Evolutionary conservation across 2,888 invertebrate genomes (phyloP).

Genomic region (Epistrophella euchroma): DNA sequence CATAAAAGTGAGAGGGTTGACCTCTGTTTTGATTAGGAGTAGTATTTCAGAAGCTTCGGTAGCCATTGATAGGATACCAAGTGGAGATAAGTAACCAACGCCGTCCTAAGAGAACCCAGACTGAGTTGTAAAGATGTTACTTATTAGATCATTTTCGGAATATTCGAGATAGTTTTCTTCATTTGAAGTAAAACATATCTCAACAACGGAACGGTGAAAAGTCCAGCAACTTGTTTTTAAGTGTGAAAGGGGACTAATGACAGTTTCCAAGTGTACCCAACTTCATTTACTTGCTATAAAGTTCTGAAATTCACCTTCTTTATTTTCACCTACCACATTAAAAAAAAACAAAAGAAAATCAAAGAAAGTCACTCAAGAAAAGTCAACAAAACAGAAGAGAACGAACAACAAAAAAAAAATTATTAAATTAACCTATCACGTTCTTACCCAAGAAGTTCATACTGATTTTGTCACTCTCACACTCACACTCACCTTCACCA

Average conservation of each 20-base stretch:
- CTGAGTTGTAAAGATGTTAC: too few species aligned
- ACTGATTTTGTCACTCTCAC: not conserved
- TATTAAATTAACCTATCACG: not conserved
- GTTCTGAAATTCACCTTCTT: slow-evolving; percentile 4
- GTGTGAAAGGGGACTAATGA: not conserved
- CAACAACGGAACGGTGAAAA: too few species aligned
- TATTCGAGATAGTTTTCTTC: too few species aligned
- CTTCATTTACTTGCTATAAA: slow-evolving; percentile 32
- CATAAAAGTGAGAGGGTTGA: too few species aligned
- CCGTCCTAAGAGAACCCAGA: too few species aligned
- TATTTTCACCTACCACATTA: not conserved
- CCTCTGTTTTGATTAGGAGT: too few species aligned
- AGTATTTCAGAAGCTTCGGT: too few species aligned
- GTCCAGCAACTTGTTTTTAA: too few species aligned
- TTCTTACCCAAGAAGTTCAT: not conserved
- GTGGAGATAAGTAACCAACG: too few species aligned
- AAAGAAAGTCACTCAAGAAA: slow-evolving; percentile 11
- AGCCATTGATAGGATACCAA: too few species aligned
- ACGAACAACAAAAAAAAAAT: not conserved
- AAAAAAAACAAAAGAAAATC: not conserved
- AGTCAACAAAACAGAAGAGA: slow-evolving; percentile 44
- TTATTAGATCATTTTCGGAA: too few species aligned
- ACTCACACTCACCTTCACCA: slow-evolving; percentile 38
- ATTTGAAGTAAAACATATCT: too few species aligned
- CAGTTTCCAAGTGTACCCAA: not conserved